Conservation (phyloP, 2,888 invertebrate species). For the Melanotus villosus region DNA sequence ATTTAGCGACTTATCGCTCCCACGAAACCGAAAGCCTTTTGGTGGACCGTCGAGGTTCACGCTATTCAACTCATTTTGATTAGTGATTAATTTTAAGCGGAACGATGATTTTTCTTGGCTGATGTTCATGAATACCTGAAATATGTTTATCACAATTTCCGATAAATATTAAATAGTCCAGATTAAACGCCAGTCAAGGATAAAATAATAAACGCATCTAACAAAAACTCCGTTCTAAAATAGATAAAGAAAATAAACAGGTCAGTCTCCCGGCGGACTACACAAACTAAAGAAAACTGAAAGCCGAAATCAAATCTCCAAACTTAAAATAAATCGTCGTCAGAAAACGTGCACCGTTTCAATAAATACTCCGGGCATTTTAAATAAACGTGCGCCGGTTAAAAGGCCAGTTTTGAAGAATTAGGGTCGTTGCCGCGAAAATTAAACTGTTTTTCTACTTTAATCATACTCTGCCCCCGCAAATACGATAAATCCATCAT, state of each 20-base stretch:
- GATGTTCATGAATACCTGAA: not conserved
- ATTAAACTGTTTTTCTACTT: not conserved
- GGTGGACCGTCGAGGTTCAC: constrained; percentile 1
- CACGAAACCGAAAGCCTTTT: not conserved
- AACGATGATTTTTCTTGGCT: not conserved
- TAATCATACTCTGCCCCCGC: not conserved
- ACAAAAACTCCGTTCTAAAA: constrained; percentile 23
- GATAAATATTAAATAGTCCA: constrained; percentile 9
- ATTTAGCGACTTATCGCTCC: constrained; percentile 19
- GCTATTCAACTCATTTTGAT: constrained; percentile 13
- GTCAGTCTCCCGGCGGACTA: constrained; percentile 2
- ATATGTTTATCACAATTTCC: constrained; percentile 3
- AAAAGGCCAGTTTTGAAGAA: not conserved
- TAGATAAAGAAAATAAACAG: constrained; percentile 25
- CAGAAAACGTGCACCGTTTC: not conserved
- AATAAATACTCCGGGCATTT: not conserved
- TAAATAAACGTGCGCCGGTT: constrained; percentile 2
- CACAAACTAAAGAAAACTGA: not conserved
- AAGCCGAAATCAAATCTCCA: constrained; percentile 12
- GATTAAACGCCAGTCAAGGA: not conserved
- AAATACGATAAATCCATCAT: constrained; percentile 22
- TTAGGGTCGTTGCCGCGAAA: not conserved
- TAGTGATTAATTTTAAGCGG: not conserved
- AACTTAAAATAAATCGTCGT: not conserved
- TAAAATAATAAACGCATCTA: constrained; percentile 24